Percentiles rank a stretch among this genome's conserved stretches.
Evolutionary conservation across 1,140 invertebrate genomes (phyloP).

Genomic region (Chrysopa pallens): DNA sequence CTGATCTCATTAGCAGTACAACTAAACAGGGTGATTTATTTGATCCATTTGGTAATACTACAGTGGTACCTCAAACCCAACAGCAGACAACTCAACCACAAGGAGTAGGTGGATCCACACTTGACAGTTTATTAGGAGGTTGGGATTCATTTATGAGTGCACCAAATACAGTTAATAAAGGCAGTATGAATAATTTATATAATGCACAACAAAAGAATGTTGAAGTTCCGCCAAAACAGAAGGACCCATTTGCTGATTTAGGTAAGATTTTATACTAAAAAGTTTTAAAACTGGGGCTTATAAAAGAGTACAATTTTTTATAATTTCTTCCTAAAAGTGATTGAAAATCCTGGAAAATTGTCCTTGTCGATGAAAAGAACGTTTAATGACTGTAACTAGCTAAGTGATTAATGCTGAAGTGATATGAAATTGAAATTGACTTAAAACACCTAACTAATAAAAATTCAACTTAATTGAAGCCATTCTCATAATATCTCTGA

Average conservation of each 20-base stretch:
- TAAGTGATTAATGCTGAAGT: too few species aligned
- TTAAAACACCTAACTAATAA: too few species aligned
- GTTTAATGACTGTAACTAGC: too few species aligned
- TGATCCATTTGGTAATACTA: conserved; percentile 19
- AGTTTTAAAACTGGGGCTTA: too few species aligned
- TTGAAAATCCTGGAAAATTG: too few species aligned
- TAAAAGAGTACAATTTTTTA: too few species aligned
- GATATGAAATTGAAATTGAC: too few species aligned
- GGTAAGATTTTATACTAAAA: conserved; percentile 14
- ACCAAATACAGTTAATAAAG: neutral
- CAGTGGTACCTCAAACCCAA: conserved; percentile 6
- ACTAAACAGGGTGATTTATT: conserved; percentile 15
- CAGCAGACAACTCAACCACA: conserved; percentile 4
- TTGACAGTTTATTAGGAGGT: conserved; percentile 9
- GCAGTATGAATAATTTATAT: too few species aligned
- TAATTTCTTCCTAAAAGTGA: too few species aligned
- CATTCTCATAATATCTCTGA: too few species aligned
- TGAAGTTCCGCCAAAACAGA: conserved; percentile 13
- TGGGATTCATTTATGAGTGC: conserved; percentile 11
- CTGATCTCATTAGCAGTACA: neutral
- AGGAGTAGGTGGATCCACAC: conserved; percentile 4
- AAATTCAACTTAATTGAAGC: too few species aligned
- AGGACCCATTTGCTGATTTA: conserved; percentile 36
- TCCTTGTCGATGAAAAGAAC: too few species aligned
- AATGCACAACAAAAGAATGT: neutral